phyloP scores from a whole-genome alignment of 2,113 vertebrate species.

The Engystomops pustulosus region DNA sequence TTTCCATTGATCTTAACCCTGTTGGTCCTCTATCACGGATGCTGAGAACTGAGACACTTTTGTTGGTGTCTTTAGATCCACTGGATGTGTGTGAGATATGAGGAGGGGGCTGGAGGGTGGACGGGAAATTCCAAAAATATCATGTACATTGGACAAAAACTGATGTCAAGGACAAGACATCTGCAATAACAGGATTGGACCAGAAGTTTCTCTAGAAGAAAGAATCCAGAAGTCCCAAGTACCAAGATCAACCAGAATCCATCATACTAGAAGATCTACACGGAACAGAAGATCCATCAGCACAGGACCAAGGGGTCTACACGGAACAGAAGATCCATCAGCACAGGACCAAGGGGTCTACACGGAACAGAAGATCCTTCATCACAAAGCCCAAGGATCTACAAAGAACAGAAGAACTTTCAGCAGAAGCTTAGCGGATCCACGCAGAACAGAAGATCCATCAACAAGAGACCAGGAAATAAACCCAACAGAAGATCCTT shows the following conservation, averaged over 20 bases:
- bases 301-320: not conserved
- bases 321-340: not conserved
- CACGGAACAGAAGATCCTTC: not conserved
- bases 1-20: slow-evolving; percentile 24
- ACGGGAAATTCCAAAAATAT: too few species aligned
- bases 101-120: not conserved
- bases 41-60: not conserved
- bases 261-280: not conserved
- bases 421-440: not conserved
- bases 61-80: not conserved
- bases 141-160: too few species aligned
- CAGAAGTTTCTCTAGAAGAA: too few species aligned
- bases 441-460: not conserved
- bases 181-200: too few species aligned
- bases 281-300: not conserved
- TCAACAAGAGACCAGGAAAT: not conserved
- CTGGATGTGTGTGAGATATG: not conserved
- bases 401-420: too few species aligned
- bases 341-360: not conserved
- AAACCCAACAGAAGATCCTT: too few species aligned
- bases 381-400: too few species aligned
- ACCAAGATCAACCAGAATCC: not conserved
- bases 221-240: not conserved
- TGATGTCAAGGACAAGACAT: too few species aligned
- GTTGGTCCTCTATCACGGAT: not conserved